Evolutionary conservation across 2,888 invertebrate species (phyloP).

Genomic region (Stratiomys singularior): DNA sequence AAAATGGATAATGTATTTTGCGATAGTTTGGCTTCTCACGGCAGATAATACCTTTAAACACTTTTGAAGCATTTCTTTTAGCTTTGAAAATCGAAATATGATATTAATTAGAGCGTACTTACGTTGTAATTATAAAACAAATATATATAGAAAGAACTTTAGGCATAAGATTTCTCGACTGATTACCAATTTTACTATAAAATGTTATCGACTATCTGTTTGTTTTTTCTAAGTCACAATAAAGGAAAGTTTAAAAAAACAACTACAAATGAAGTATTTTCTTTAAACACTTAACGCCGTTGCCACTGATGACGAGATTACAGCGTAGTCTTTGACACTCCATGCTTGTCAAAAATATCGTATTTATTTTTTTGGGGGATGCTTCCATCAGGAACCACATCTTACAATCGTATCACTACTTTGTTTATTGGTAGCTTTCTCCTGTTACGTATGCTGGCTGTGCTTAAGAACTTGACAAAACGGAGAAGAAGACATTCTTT

Average conservation of each 20-base stretch:
- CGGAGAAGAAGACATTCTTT: too few species aligned
- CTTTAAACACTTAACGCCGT: too few species aligned
- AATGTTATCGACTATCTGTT: conserved; percentile 42
- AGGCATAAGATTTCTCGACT: conserved; percentile 44
- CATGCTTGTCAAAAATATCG: too few species aligned
- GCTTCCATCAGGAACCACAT: too few species aligned
- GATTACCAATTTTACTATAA: conserved; percentile 45
- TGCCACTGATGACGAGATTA: too few species aligned
- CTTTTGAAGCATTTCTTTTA: conserved; percentile 39
- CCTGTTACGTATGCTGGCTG: too few species aligned
- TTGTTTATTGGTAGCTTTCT: too few species aligned
- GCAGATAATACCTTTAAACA: conserved; percentile 13
- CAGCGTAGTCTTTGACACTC: too few species aligned
- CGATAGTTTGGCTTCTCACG: conserved; percentile 15
- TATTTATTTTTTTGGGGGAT: too few species aligned
- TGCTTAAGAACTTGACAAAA: too few species aligned
- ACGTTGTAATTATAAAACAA: conserved; percentile 25
- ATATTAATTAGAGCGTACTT: conserved; percentile 31
- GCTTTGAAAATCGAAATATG: conserved; percentile 23
- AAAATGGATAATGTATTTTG: background rate
- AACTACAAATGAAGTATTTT: too few species aligned
- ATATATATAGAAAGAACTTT: conserved; percentile 19
- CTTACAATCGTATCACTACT: too few species aligned
- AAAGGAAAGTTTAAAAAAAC: background rate
- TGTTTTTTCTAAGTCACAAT: conserved; percentile 37